A percentile compares a stretch with the other conserved stretches of the same genome.
phyloP scores from a whole-genome alignment of 1,140 invertebrate genomes.

The Heliconius melpomene region DNA sequence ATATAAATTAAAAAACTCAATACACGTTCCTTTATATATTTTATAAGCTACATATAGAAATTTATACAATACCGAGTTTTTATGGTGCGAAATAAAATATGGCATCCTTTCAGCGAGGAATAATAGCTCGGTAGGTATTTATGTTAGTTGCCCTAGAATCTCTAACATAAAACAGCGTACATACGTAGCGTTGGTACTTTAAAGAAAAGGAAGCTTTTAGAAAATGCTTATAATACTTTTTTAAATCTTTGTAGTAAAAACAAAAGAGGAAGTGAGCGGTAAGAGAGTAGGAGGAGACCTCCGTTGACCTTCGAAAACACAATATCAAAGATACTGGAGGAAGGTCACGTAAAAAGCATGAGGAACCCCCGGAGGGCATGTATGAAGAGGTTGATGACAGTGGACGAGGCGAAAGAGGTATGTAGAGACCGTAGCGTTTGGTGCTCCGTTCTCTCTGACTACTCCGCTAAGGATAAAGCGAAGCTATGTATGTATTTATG shows the following conservation, averaged over 20 bases:
- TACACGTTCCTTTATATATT: background rate
- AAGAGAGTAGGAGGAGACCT: too few species aligned
- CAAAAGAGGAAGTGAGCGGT: too few species aligned
- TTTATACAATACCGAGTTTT: background rate
- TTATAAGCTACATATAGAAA: background rate
- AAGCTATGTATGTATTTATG: too few species aligned
- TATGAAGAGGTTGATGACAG: too few species aligned
- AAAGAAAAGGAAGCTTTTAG: background rate
- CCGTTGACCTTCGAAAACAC: too few species aligned
- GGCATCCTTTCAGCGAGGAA: background rate
- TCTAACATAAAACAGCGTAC: background rate
- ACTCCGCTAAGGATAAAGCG: too few species aligned
- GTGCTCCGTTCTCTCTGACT: too few species aligned
- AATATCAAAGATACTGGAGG: too few species aligned
- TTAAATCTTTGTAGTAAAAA: background rate
- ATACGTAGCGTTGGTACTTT: background rate
- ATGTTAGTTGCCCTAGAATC: background rate
- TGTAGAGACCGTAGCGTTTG: too few species aligned
- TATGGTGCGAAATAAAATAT: slow-evolving; percentile 14
- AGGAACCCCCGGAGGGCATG: too few species aligned
- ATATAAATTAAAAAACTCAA: background rate
- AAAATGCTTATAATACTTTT: background rate
- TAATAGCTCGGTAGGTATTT: background rate
- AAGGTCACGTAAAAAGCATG: too few species aligned
- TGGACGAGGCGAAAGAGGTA: too few species aligned